Evolutionary conservation across 2,113 vertebrate genomes (phyloP).

Genomic region (Acrocephalus kingi): DNA sequence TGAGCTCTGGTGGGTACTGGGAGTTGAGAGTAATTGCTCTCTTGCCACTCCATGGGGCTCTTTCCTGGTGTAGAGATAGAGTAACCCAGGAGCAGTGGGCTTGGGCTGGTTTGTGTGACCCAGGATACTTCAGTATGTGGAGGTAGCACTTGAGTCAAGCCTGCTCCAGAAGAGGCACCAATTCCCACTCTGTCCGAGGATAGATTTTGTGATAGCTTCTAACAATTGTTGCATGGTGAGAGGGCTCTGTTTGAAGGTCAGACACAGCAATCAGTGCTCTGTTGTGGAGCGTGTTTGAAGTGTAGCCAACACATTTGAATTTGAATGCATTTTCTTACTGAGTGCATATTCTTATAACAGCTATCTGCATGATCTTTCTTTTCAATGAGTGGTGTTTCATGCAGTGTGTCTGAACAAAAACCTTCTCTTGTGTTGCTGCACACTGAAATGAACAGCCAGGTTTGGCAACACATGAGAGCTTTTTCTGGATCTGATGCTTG

Average conservation of each 20-base stretch:
- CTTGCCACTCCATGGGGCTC: neutral
- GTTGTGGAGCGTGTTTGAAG: neutral
- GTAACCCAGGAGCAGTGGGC: neutral
- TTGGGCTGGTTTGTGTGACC: neutral
- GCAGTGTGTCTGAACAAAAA: neutral
- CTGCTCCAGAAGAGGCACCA: neutral
- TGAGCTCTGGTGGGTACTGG: neutral
- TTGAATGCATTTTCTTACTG: neutral
- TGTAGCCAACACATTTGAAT: neutral
- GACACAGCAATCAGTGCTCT: neutral
- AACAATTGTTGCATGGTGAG: neutral
- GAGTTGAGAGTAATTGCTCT: neutral
- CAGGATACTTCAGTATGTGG: rapidly evolving
- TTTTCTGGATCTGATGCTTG: neutral
- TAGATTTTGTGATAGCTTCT: neutral
- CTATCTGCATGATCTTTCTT: neutral
- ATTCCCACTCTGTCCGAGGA: neutral
- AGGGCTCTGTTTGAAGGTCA: neutral
- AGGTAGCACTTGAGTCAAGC: neutral
- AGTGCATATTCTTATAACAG: neutral
- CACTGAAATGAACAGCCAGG: neutral
- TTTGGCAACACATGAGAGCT: neutral
- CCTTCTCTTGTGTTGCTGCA: neutral
- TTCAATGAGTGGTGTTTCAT: neutral
- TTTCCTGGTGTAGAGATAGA: neutral